phyloP scores from a whole-genome alignment of 2,888 invertebrate species.

The Nemotelus nigrinus region DNA sequence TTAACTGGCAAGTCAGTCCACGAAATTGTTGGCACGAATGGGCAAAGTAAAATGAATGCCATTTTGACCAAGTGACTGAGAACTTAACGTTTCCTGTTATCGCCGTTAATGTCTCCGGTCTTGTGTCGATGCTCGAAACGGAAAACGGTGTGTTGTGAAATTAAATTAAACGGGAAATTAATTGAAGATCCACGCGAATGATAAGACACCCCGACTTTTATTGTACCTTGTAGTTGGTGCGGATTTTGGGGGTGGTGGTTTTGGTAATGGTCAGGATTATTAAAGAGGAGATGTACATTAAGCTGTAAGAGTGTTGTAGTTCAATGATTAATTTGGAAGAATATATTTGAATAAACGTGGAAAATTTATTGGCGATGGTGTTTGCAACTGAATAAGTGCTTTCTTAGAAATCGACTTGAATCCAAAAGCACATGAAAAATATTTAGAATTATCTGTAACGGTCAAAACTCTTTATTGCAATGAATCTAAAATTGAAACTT shows the following conservation, averaged over 20 bases:
- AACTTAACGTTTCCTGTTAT: background rate
- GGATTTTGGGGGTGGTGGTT: constrained; percentile 1
- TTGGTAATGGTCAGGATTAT: background rate
- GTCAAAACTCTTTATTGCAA: background rate
- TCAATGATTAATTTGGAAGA: too few species aligned
- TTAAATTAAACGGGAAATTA: constrained; percentile 53
- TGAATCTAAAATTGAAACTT: background rate
- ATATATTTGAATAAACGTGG: background rate
- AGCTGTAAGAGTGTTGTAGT: too few species aligned
- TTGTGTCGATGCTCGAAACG: constrained; percentile 39
- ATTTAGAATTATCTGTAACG: background rate
- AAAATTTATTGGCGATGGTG: background rate
- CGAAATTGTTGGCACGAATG: background rate
- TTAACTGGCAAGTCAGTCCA: too few species aligned
- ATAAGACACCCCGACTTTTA: constrained; percentile 39
- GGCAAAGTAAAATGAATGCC: background rate
- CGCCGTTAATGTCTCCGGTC: constrained; percentile 33
- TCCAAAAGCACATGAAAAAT: background rate
- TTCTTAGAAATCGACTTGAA: background rate
- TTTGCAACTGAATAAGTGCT: background rate
- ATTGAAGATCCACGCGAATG: constrained; percentile 53
- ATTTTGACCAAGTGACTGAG: constrained; percentile 20
- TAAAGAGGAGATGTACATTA: background rate
- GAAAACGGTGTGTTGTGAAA: constrained; percentile 49
- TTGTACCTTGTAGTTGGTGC: background rate